Percentiles rank a stretch among this genome's conserved stretches.
Evolutionary conservation across 2,113 vertebrate genomes (phyloP).

Genomic region (Anas platyrhynchos): DNA sequence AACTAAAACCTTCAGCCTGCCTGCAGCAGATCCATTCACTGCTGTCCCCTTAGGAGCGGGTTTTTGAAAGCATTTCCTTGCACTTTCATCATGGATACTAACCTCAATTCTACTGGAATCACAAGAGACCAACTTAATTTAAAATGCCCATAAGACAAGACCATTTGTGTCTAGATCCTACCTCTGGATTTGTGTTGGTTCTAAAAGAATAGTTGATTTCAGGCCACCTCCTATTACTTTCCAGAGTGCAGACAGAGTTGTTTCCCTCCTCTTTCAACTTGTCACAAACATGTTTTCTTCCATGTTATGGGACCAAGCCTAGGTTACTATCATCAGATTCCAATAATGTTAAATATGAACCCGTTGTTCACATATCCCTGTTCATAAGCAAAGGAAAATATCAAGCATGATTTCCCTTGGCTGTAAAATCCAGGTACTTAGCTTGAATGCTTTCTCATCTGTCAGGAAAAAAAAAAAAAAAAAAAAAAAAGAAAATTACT

Average conservation of each 20-base stretch:
- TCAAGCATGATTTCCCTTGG: background rate
- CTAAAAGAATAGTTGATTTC: background rate
- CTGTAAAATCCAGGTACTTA: background rate
- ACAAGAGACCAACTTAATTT: background rate
- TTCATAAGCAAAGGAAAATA: background rate
- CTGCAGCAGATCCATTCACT: background rate
- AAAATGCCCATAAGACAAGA: background rate
- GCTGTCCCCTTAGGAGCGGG: background rate
- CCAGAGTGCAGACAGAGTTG: background rate
- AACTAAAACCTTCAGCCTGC: background rate
- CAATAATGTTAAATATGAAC: background rate
- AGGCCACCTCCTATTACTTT: background rate
- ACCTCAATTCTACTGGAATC: background rate
- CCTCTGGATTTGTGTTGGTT: background rate
- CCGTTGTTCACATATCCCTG: background rate
- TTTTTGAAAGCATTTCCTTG: background rate
- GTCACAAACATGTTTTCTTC: background rate
- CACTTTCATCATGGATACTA: background rate
- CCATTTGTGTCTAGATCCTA: background rate
- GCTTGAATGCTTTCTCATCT: background rate
- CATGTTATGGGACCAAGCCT: fast-evolving
- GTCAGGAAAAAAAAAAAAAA: background rate
- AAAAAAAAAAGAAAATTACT: background rate
- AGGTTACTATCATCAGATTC: background rate
- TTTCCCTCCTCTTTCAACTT: background rate